These are phyloP conservation scores for Mamestra brassicae DNA, from an alignment of 2,888 invertebrate genomes.

Conservation along the genomic window DNA sequence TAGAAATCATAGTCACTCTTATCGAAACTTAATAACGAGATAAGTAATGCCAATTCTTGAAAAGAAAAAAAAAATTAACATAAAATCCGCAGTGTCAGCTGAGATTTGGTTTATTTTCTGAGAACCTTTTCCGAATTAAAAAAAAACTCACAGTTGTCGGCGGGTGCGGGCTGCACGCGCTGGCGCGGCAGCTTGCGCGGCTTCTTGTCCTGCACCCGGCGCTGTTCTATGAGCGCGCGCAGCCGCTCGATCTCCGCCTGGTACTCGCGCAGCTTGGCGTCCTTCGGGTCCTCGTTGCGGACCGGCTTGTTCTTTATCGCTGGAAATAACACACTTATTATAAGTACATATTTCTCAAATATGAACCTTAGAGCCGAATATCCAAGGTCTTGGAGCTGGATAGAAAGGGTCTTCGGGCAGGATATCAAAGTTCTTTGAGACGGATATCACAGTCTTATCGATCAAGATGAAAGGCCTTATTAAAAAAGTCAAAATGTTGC, in stretches of 20 bases:
- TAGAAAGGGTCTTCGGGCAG: neutral
- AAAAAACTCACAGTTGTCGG: conserved; percentile 61
- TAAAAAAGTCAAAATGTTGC: too few relatives aligned
- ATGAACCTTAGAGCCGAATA: neutral
- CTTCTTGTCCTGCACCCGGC: conserved; percentile 76
- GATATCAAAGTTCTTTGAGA: neutral
- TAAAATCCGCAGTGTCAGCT: too few relatives aligned
- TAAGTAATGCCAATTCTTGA: too few relatives aligned
- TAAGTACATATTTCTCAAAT: neutral
- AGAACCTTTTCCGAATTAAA: too few relatives aligned
- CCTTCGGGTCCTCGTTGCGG: conserved; percentile 99
- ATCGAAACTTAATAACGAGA: too few relatives aligned
- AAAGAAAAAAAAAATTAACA: too few relatives aligned
- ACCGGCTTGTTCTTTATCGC: conserved; percentile 99
- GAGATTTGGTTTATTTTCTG: too few relatives aligned
- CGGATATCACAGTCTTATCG: too few relatives aligned
- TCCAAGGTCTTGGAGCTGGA: neutral
- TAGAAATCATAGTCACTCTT: too few relatives aligned
- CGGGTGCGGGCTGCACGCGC: conserved; percentile 14
- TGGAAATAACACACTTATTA: conserved; percentile 55
- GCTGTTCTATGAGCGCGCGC: conserved; percentile 86
- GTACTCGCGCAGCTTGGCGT: conserved; percentile 98
- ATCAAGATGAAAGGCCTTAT: too few relatives aligned
- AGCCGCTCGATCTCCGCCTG: conserved; percentile 97
- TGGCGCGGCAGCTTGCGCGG: conserved; percentile 53